Percentiles rank a stretch among this genome's conserved stretches.
Conservation (phyloP, 2,113 vertebrate genomes). For the Ellobius talpinus region DNA sequence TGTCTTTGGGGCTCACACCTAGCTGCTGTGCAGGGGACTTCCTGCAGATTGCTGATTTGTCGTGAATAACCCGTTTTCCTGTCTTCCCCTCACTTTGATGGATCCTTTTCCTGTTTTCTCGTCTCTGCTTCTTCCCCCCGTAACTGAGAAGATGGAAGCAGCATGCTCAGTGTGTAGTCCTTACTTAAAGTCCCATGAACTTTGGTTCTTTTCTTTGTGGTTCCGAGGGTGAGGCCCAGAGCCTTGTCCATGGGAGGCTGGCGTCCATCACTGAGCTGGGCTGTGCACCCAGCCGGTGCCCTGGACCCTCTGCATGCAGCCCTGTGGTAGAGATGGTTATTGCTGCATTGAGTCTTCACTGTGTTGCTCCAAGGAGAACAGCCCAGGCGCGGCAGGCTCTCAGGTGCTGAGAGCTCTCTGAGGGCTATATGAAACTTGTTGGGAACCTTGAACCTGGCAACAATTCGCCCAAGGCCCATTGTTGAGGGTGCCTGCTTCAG, state of each 20-base stretch:
- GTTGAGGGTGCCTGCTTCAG: background rate
- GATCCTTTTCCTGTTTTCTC: background rate
- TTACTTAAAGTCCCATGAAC: background rate
- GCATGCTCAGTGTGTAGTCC: fast-evolving
- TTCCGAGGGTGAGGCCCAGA: background rate
- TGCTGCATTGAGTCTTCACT: fast-evolving
- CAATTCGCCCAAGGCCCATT: fast-evolving
- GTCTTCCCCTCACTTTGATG: background rate
- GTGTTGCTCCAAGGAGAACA: too few species aligned
- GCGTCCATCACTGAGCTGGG: background rate
- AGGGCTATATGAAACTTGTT: fast-evolving
- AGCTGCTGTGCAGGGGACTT: background rate
- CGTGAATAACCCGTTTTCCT: background rate
- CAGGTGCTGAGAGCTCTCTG: background rate
- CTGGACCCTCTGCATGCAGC: too few species aligned
- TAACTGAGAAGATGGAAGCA: fast-evolving
- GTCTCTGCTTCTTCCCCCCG: background rate
- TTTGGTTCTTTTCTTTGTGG: background rate
- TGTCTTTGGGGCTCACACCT: background rate
- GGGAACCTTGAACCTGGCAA: too few species aligned
- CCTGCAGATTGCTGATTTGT: background rate
- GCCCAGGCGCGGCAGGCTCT: fast-evolving
- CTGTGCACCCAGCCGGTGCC: background rate
- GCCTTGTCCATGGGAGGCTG: background rate
- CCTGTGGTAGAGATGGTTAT: fast-evolving